A percentile compares a stretch with the other conserved stretches of the same genome.
Evolutionary conservation across 2,888 invertebrate species (phyloP).

Genomic region (Didymodactylos carnosus): DNA sequence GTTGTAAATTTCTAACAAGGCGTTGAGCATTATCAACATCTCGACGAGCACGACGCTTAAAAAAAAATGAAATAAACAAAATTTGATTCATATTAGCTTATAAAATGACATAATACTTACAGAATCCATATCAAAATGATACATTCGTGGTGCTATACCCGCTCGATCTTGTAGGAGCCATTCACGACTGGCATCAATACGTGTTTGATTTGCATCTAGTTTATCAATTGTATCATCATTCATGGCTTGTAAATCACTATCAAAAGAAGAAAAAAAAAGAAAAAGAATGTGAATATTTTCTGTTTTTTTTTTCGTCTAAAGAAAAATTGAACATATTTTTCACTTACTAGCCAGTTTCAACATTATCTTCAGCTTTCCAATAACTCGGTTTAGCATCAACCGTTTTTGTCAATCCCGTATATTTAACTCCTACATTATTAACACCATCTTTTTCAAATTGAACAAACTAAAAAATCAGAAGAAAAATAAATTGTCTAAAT

Average conservation of each 20-base stretch:
- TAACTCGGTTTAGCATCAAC: constrained; percentile 13
- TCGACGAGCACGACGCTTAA: not conserved
- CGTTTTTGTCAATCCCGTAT: constrained; percentile 2
- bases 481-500: not conserved
- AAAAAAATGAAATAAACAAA: not conserved
- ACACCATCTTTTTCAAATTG: constrained; percentile 11
- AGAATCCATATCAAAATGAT: not conserved
- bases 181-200: constrained; percentile 10
- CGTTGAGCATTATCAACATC: not conserved
- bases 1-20: not conserved
- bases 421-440: constrained; percentile 13
- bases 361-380: constrained; percentile 14
- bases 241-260: constrained; percentile 10
- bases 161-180: constrained; percentile 9
- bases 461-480: not conserved
- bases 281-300: not conserved
- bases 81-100: too few species aligned
- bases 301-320: not conserved
- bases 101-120: too few species aligned
- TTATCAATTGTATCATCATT: constrained; percentile 14
- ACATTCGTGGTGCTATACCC: constrained; percentile 2
- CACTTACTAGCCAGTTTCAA: constrained; percentile 11
- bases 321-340: not conserved
- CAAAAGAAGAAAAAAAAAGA: too few species aligned
- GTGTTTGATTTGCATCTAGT: constrained; percentile 11